A percentile compares a stretch with the other conserved stretches of the same genome.
phyloP scores from a whole-genome alignment of 2,888 invertebrate species.

The Mellilla xanthometata region DNA sequence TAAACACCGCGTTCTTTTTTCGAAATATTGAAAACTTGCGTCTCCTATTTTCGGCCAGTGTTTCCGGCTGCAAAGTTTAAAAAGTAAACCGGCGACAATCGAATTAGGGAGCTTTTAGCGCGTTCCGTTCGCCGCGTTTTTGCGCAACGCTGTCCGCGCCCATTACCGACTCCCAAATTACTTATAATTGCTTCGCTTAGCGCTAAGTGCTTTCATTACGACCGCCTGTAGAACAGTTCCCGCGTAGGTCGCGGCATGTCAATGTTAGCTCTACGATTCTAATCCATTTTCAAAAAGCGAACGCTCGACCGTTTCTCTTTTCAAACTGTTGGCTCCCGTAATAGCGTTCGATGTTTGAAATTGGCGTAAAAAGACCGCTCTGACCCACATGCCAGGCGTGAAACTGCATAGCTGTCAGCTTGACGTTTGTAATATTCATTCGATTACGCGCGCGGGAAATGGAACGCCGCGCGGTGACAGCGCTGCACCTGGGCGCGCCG shows the following conservation, averaged over 20 bases:
- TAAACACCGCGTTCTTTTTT: slow-evolving; percentile 15
- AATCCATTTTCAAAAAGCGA: slow-evolving; percentile 46
- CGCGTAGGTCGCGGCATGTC: slow-evolving; percentile 55
- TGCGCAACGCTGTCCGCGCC: slow-evolving; percentile 78
- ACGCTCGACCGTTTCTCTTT: slow-evolving; percentile 12
- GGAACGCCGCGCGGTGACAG: slow-evolving; percentile 68
- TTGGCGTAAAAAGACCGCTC: slow-evolving; percentile 64
- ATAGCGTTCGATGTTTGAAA: slow-evolving; percentile 42
- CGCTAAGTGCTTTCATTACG: slow-evolving; percentile 81
- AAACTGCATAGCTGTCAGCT: slow-evolving; percentile 66
- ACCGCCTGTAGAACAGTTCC: slow-evolving; percentile 62
- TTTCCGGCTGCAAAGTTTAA: slow-evolving; percentile 54
- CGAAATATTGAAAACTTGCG: slow-evolving; percentile 37
- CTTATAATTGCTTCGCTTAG: slow-evolving; percentile 82
- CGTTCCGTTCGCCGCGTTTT: slow-evolving; percentile 78
- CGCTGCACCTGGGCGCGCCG: slow-evolving; percentile 62
- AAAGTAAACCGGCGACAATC: slow-evolving; percentile 73
- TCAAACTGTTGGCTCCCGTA: slow-evolving; percentile 13
- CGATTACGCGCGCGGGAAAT: slow-evolving; percentile 74
- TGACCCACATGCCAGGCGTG: slow-evolving; percentile 63
- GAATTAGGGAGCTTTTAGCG: slow-evolving; percentile 81
- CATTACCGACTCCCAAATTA: slow-evolving; percentile 77
- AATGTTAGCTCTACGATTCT: slow-evolving; percentile 51
- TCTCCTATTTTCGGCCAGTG: slow-evolving; percentile 45
- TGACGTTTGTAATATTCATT: slow-evolving; percentile 80